Evolutionary conservation across 2,888 invertebrate genomes (phyloP).

Genomic region (Nemotelus pantherinus): DNA sequence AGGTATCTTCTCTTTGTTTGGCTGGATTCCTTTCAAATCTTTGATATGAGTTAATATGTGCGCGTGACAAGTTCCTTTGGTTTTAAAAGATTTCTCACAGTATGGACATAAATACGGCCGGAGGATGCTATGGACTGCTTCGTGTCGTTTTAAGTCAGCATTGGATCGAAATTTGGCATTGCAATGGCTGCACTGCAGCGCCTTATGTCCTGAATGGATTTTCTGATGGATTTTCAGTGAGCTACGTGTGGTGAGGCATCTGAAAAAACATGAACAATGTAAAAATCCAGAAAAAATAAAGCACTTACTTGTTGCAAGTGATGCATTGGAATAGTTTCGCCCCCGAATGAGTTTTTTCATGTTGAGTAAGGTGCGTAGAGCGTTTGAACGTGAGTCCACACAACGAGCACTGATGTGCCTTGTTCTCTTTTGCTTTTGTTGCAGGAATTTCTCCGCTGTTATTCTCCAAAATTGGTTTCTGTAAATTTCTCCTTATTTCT

Average conservation of each 20-base stretch:
- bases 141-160: slow-evolving; percentile 51
- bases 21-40: not conserved
- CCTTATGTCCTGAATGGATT: slow-evolving; percentile 51
- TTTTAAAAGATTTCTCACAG: slow-evolving; percentile 51
- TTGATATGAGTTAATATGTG: slow-evolving; percentile 51
- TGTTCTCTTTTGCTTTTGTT: not conserved
- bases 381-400: slow-evolving; percentile 52
- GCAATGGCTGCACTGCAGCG: slow-evolving; percentile 50
- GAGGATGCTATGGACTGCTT: slow-evolving; percentile 50
- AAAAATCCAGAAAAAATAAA: not conserved
- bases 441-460: not conserved
- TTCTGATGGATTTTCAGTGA: slow-evolving; percentile 52
- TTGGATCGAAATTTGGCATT: slow-evolving; percentile 50
- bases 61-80: slow-evolving; percentile 48
- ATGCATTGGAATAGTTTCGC: slow-evolving; percentile 53
- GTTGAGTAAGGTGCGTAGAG: slow-evolving; percentile 50
- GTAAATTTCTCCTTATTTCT: not conserved
- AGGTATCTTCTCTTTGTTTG: no score
- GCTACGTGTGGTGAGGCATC: not conserved
- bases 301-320: slow-evolving; percentile 53
- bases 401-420: slow-evolving; percentile 51
- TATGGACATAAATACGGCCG: slow-evolving; percentile 52
- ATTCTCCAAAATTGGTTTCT: slow-evolving; percentile 4
- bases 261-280: slow-evolving; percentile 1
- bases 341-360: slow-evolving; percentile 51